Evolutionary conservation across 2,797 vertebrate genomes (phyloP), one percentile per base, ranked within the genome.

Genomic region (Erethizon dorsatum): DNA sequence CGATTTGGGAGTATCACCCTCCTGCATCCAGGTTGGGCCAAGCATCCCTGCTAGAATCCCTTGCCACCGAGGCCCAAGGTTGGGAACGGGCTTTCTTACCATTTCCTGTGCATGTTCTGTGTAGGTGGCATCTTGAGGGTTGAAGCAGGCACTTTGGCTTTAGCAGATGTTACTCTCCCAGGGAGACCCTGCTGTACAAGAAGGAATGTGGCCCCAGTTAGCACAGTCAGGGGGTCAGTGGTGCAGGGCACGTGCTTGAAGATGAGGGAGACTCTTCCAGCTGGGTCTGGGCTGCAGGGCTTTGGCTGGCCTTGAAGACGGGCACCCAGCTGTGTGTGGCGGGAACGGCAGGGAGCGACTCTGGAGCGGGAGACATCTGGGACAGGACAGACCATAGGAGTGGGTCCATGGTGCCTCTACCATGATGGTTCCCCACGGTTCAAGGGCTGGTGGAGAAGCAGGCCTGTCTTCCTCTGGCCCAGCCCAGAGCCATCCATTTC

Each of bases 321-420:
- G 63, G 8, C 7, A 6, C 1, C 2, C 54, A 50, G 28, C 2
- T 77, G 37, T 2, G 0, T 6, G 0, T 1, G 45, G 33, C 41
- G 33, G 61, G n/a, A 7, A 33, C 1, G 8, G 15, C 14, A n/a
- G 63, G 45, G 2, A 12, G 41, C 0, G 2, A 2, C 0, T 12
- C 13, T 5, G 54, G 31, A n/a, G 7, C 0, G 0, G 0, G n/a
- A 73, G 75, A 8, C 1, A 4, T 24, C 0, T 0, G 2, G 3
- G 41, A 0, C 17, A 7, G 47, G 18, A 33, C 0, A 8, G 33
- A 13, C 15, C 50, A 6, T 2, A 4, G 9, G 31, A 54, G 77
- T 20, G 28, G 45, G 45, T 50, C 26, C 6, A 4, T 17, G 45
- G 45, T 37, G 12, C 31, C 6, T 50, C 6, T 2, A 3, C 73